Base-by-base conservation (phyloP, 2,888 invertebrate species). In the Phymatocera aterrima region DNA sequence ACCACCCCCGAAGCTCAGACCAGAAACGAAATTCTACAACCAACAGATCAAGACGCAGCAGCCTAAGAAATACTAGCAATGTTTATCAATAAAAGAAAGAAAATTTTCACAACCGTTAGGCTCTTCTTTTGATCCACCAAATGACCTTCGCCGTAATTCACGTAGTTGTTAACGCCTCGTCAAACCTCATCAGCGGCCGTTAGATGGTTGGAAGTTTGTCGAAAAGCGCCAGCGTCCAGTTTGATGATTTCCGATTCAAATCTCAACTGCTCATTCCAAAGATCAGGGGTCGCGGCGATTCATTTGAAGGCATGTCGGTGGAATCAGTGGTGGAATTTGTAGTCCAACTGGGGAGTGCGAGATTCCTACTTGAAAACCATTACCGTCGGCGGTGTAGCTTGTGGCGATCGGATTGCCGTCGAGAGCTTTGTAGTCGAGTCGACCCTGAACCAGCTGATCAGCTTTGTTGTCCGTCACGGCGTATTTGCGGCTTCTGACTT, bases 11-110 rank as follows among this genome's bases (percentile, higher is more conserved):
- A 75, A 57, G 24, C 75, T 75, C 40, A 75, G 75, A 48, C 75
- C 75, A 24, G 75, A 75, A 43, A 75, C 75, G 60, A 57, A 18
- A 28, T 46, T 75, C 10, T 8, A 57, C 28, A 60, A 57, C 12
- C 78, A 78, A 37, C 79, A 79, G 48, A 46, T 28, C 15, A 77
- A 77, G 77, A 31, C 34, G 10, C 64, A 37, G 12, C 61, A 79
- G 34, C 28, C 57, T 65, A 77, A 77, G 24, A 77, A 61, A 77
- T 61, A 77, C 65, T 79, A 15, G 77, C 5, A 28, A 46, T 74
- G 5, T 31, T 34, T 21, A 18, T 61, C 34, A 78, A 28, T 70
- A 31, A 70, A 48, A 3, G 21, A 34, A 21, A 40, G 37, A 46
- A 48, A 54, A 68, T 40, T 74, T 78, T 70, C 72, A 8, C 37